Evolutionary conservation across 2,797 vertebrate genomes (phyloP), one percentile per base, ranked within the genome.

Genomic region (Hirundo rustica): DNA sequence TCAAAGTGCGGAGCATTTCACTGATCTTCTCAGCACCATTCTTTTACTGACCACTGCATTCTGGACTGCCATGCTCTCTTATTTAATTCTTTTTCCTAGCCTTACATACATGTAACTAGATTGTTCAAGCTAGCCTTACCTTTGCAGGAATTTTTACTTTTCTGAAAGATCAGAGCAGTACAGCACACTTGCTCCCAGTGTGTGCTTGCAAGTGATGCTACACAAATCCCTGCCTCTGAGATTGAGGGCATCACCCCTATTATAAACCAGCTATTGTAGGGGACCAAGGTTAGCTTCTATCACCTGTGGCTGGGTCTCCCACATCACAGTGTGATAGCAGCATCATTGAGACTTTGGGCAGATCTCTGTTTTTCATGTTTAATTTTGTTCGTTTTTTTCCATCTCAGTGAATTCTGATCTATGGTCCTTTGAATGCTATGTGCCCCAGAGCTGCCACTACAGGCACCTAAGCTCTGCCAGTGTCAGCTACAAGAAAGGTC

Each of bases 181-280:
- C 75, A 53, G 61, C 66, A 61, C 40, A 38, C 81, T 95, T 88
- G 45, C 47, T 93, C 62, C 54, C 38, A 82, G 73, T 75, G 80
- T 89, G 51, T 55, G 57, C 61, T 62, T 88, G 83, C 32, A n/a
- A 94, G 34, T 45, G 82, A 95, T 95, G 55, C 58, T 80, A 78
- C 85, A 70, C 72, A 94, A 92, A 93, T 92, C 74, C 60, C 71
- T 83, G 93, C 67, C 90, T 97, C 80, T 48, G 80, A 93, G 95
- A 94, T 79, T 96, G 92, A 88, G 93, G 95, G 92, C 60, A 97
- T 97, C 96, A 96, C 96, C 96, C 88, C 94, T 95, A 94, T 97
- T 96, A 96, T 85, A 93, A 88, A 94, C 13, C 73, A 93, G 94
- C 90, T 90, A 89, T 67, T 94, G 73, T 32, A 1, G 4, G 50